phyloP scores from a whole-genome alignment of 2,888 invertebrate genomes.

The Sarcophaga carnaria region DNA sequence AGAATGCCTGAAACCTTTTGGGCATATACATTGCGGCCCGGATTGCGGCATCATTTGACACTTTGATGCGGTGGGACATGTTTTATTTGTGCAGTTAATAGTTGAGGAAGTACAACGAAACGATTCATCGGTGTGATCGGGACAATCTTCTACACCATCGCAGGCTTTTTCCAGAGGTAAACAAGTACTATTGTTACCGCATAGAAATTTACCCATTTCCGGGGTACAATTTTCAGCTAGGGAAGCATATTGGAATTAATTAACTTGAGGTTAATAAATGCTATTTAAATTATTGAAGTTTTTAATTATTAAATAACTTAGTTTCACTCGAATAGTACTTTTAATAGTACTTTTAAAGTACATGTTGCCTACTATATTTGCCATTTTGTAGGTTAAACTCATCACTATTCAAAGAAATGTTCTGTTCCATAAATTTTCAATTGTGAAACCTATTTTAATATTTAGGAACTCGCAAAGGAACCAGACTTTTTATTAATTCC shows the following conservation, averaged over 20 bases:
- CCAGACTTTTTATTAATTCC: no score
- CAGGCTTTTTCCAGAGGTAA: conserved; percentile 83
- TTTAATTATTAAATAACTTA: no score
- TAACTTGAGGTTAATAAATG: no score
- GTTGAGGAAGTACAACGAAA: conserved; percentile 75
- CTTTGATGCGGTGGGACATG: conserved; percentile 79
- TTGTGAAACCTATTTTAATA: no score
- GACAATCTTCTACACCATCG: conserved; percentile 83
- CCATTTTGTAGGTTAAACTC: no score
- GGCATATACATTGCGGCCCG: conserved; percentile 85
- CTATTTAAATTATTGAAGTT: no score
- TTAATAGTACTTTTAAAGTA: no score
- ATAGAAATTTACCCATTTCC: conserved; percentile 83
- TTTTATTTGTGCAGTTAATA: conserved; percentile 74
- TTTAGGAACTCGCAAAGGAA: no score
- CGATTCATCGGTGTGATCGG: conserved; percentile 86
- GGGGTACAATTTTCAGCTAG: conserved; percentile 80
- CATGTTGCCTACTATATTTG: no score
- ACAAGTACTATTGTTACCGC: conserved; percentile 83
- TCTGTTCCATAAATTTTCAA: no score
- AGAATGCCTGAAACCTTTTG: conserved; percentile 78
- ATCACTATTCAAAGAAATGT: no score
- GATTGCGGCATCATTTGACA: conserved; percentile 81
- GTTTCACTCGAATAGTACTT: no score
- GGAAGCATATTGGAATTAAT: neutral